Base-by-base conservation (phyloP, 2,113 vertebrate species). In the Ictidomys tridecemlineatus region DNA sequence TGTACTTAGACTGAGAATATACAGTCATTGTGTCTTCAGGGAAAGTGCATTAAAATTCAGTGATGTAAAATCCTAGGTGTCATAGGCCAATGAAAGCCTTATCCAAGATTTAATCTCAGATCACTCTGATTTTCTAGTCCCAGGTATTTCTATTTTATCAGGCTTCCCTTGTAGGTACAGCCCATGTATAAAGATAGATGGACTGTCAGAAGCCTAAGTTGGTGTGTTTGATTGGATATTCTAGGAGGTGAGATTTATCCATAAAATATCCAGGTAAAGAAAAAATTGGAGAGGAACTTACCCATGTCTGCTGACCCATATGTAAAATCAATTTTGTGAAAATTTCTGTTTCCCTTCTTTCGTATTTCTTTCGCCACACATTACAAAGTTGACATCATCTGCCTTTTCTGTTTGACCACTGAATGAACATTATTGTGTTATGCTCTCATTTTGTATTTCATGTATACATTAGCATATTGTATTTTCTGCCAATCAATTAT, bases 361-460 rank as follows among this genome's bases (percentile, higher is more conserved):
- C 61, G 14, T 70, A 65, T 88, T 65, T 77, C 51, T 89, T 69
- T 89, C 28, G 42, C 28, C 56, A 96, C 53, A 63, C 12, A n/a
- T 73, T 51, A 48, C 28, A 63, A 37, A 79, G 53, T 37, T 87
- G 6, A n/a, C 28, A 61, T 37, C 1, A 61, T 39, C 63, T 83
- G 14, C 26, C 11, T 32, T 95, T 86, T 48, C n/a, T 45, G 16
- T 53, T 65, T 89, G 22, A 48, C 6, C 77, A 28, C 34, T 42
- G 93, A 65, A 24, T 14, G 17, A 2, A 84, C n/a, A 56, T 18
- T 82, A 22, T 39, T 34, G 1, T 69, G 11, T 17, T 37, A 56
- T 34, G 4, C 4, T 22, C n/a, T 73, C 58, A 28, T 14, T 82
- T 14, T 22, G 8, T 53, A 32, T 77, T 91, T 94, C 26, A 63